Percentiles rank a stretch among this genome's conserved stretches.
phyloP scores from a whole-genome alignment of 2,113 vertebrate genomes.

The Channa maculata region DNA sequence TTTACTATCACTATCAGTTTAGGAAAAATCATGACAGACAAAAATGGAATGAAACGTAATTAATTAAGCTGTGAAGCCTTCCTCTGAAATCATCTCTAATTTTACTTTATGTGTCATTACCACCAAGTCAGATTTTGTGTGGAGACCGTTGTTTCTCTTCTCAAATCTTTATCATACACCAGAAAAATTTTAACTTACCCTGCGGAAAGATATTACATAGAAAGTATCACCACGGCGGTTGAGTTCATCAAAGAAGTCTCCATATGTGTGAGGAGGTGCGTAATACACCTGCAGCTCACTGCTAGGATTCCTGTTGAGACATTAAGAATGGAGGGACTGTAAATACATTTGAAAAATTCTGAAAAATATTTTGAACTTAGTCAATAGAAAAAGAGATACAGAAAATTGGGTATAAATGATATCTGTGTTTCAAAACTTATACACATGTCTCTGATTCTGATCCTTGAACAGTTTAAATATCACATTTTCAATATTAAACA shows the following conservation, averaged over 20 bases:
- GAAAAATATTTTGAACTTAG: not conserved
- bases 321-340: not conserved
- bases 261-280: conserved; percentile 89
- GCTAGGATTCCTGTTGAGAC: conserved; percentile 83
- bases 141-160: not conserved
- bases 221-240: conserved; percentile 92
- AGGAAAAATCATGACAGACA: not conserved
- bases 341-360: not conserved
- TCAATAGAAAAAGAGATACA: not conserved
- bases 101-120: not conserved
- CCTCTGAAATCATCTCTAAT: not conserved
- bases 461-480: no score
- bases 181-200: conserved; percentile 83
- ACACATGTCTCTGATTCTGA: not conserved
- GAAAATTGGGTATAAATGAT: not conserved
- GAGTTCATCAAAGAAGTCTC: conserved; percentile 92
- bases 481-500: no score
- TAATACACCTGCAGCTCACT: conserved; percentile 95
- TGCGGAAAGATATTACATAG: conserved; percentile 95
- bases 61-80: conserved; percentile 15
- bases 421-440: not conserved
- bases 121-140: not conserved
- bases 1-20: not conserved
- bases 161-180: not conserved
- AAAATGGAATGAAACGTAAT: not conserved